Base-by-base conservation (phyloP, 2,888 invertebrate genomes). In the Listrodromus nycthemerus region DNA sequence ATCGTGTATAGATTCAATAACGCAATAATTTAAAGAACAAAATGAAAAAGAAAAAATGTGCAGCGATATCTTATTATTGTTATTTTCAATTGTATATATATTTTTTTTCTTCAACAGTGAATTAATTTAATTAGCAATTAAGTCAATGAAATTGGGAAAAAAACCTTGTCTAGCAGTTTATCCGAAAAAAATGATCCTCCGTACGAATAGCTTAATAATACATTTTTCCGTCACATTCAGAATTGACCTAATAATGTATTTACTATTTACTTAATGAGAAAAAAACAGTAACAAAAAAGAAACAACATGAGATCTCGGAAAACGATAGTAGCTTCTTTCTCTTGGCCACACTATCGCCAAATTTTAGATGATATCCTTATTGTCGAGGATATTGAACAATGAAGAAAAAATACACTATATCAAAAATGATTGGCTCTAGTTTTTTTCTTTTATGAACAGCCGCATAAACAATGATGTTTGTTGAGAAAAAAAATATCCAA, bases 221-320 rank as follows among this genome's bases (percentile, higher is more conserved):
- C 6, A 48, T 77, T 77, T 77, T 48, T 78, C 78, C 74, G 63
- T 74, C 70, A 78, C 69, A 78, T 65, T 78, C 74, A 82, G 61
- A 78, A 79, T 79, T 79, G 77, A 77, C 73, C 71, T 73, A 82
- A 73, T 50, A 81, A 70, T 81, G 66, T 77, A 77, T 76, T 67
- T 70, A 77, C 58, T 41, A 70, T 71, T 63, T 55, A 78, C 37
- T 77, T 65, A 70, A 16, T 30, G 48, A 33, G 21, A 13, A 48
- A 8, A 13, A 63, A 52, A 10, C 10, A 19, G 5, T 8, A 48
- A n/a, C 13, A 41, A 27, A 65, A 65, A 8, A 21, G 33, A 63
- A 55, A 24, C 55, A 55, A 5, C 55, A 21, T 21, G 24, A 30
- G 70, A 76, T 58, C 48, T 76, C 58, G 7, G 16, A 70, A 58